Base-by-base conservation (phyloP, 2,113 vertebrate genomes). In the Peromyscus maniculatus region DNA sequence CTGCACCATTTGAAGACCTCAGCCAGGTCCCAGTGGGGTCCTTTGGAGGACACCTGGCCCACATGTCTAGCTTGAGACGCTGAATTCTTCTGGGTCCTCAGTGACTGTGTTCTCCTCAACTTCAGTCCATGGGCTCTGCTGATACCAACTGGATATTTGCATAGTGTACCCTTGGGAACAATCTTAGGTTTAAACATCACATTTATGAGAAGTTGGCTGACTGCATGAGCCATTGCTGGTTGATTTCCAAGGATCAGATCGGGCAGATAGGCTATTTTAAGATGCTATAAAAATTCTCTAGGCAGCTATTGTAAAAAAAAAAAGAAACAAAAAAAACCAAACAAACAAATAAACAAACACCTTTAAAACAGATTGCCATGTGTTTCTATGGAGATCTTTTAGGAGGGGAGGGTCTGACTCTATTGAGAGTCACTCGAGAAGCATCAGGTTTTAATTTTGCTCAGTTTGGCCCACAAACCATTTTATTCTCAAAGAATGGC, bases 281-380 rank as follows among this genome's bases (percentile, higher is more conserved):
- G 91, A 24, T n/a, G 74, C 71, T 96, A 93, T 98, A 97, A 98
- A 98, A 96, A 57, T 96, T 87, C 59, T 87, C 95, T 82, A 90
- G 46, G 77, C 24, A 39, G 69, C 39, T 90, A 36, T 92, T 91
- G 78, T 46, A 71, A 69, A 57, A 69, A 83, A n/a, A 72, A 24
- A 46, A 33, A 46, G n/a, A n/a, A n/a, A n/a, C n/a, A n/a, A n/a
- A n/a, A 66, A 87, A 66, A 24, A 57, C 16, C 15, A 57, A 57
- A 0, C 1, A 66, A 66, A 66, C 3, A 62, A 62, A 62, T 4
- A 62, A 62, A 28, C 26, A 66, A 66, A 13, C 57, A 66, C 3
- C 22, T 96, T 79, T 80, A 62, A 71, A 82, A 67, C 91, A 55
- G 19, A 64, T 67, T 64, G 10, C n/a, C 62, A 1, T 0, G 36